Evolutionary conservation across 30 jellyfish, hydroid and myxozoan species (phyloP), one percentile per base, ranked within the genome.

Genomic region (Hydractinia symbiolongicarpus): DNA sequence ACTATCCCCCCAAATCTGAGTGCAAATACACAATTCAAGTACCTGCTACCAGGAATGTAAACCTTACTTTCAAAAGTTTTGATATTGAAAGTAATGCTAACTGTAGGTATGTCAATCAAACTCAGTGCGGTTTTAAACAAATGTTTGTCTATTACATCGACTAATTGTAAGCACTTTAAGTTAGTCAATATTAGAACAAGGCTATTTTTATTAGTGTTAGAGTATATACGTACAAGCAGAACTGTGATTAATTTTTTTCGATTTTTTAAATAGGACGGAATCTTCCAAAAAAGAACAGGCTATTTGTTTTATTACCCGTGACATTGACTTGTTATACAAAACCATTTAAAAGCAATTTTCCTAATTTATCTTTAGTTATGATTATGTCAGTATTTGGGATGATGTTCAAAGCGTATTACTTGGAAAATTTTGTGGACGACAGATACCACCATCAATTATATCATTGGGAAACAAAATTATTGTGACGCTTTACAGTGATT

Each of bases 21-120:
- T 88, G 96, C 53, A 90, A 88, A 54, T 88, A 94, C 94, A 74
- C 80, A 53, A 55, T 88, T 44, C 71, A 83, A 70, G 81, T 71
- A 15, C 56, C 56, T 7, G 40, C 44, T 7, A 71, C 44, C n/a
- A 30, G 51, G 8, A 54, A 50, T 50, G 67, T 71, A 0, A 7
- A 20, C 44, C 56, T 71, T 30, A 11, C 67, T 50, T 20, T 71
- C 50, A 5, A 7, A 7, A 30, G 60, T 71, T 50, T 71, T 15
- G 80, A 30, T 9, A 30, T 50, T 9, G 80, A 50, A 71, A 19
- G 13, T 7, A 50, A 8, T 50, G 15, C 56, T 58, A 71, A 71
- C n/a, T 71, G 80, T 15, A 71, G 80, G 80, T 71, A 30, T 5
- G 80, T 58, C 17, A 58, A 0, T 30, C 19, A 58, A 17, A 58